phyloP scores from a whole-genome alignment of 2,888 invertebrate genomes.

The Parnassius orleans region DNA sequence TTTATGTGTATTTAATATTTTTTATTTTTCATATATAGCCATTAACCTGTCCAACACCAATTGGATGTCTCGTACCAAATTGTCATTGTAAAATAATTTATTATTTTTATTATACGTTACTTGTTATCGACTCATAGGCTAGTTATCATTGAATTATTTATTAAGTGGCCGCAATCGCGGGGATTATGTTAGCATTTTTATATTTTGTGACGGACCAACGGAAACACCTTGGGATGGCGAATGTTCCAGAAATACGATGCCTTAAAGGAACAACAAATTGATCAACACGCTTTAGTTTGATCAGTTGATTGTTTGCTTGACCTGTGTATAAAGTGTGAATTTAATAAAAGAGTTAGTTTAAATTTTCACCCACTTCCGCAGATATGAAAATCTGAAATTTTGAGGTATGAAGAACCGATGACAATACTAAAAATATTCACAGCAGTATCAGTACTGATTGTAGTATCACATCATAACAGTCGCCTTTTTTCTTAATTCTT shows the following conservation, averaged over 20 bases:
- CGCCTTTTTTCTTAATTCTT: too few species aligned
- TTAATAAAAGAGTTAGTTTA: too few species aligned
- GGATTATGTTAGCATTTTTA: constrained; percentile 3
- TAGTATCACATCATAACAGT: too few species aligned
- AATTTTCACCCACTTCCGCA: too few species aligned
- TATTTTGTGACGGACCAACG: constrained; percentile 12
- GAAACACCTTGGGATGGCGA: neutral
- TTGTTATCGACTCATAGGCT: constrained; percentile 51
- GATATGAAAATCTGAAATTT: too few species aligned
- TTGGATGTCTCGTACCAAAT: constrained; percentile 74
- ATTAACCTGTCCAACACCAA: constrained; percentile 53
- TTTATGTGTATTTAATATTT: constrained; percentile 19
- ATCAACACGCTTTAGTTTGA: too few species aligned
- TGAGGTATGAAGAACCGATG: too few species aligned
- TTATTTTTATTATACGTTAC: constrained; percentile 29
- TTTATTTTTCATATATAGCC: constrained; percentile 25
- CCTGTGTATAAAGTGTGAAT: too few species aligned
- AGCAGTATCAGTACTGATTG: too few species aligned
- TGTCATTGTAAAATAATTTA: constrained; percentile 37
- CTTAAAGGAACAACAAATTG: too few species aligned
- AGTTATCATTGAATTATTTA: constrained; percentile 14
- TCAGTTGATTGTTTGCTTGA: too few species aligned
- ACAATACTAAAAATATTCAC: too few species aligned
- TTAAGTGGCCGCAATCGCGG: constrained; percentile 6
- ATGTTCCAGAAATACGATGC: neutral